phyloP scores from a whole-genome alignment of 2,113 vertebrate genomes.

The Lepisosteus oculatus region DNA sequence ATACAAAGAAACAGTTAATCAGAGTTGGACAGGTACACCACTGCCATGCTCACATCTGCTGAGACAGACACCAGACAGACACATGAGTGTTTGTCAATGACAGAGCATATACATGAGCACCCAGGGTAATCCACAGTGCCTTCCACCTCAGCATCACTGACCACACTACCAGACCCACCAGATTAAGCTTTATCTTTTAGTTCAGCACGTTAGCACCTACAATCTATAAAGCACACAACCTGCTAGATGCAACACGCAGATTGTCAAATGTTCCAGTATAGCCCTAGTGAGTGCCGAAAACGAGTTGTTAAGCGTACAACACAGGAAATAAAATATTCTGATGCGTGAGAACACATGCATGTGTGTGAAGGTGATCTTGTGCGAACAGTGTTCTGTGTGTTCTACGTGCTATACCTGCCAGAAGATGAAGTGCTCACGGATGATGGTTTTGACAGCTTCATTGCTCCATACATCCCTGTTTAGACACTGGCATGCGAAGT shows the following conservation, averaged over 20 bases:
- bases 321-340: conserved; percentile 8
- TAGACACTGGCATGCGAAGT: conserved; percentile 96
- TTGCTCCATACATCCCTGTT: conserved; percentile 98
- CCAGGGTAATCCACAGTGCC: neutral
- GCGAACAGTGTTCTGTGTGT: neutral
- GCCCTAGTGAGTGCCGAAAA: too few species aligned
- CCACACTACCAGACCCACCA: too few species aligned
- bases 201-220: too few species aligned
- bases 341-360: neutral
- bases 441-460: conserved; percentile 91
- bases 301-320: neutral
- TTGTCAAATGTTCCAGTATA: too few species aligned
- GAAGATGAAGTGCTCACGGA: conserved; percentile 96
- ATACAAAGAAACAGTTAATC: neutral
- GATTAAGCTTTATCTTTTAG: too few species aligned
- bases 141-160: too few species aligned
- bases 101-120: neutral
- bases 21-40: neutral
- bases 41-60: neutral
- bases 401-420: conserved; percentile 80
- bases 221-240: too few species aligned
- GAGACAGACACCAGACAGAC: neutral
- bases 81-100: neutral
- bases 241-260: too few species aligned
- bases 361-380: neutral